Percentiles rank a stretch among this genome's conserved stretches.
These are phyloP conservation scores for Tetanocera ferruginea DNA, from an alignment of 2,888 invertebrate species.

Conservation along the genomic window DNA sequence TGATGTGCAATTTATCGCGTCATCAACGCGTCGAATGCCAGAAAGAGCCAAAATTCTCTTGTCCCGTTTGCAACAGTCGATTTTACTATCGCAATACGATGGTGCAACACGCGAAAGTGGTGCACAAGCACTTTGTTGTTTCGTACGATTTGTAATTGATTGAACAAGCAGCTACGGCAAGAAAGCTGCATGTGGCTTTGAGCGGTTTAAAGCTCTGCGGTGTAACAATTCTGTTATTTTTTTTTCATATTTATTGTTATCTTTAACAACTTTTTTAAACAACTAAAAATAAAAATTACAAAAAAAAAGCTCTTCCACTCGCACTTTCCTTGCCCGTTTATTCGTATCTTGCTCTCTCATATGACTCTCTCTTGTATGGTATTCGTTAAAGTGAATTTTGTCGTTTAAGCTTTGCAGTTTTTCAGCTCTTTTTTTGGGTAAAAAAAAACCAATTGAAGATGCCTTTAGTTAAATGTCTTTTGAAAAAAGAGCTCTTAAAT, in stretches of 20 bases:
- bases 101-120: slow-evolving; percentile 47
- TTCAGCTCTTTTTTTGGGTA: no score
- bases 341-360: no score
- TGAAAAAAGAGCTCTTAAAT: no score
- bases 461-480: no score
- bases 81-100: slow-evolving; percentile 58
- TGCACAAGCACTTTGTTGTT: slow-evolving; percentile 29
- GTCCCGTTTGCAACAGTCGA: slow-evolving; percentile 64
- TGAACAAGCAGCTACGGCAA: neutral
- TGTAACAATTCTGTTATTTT: neutral
- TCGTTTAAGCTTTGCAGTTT: no score
- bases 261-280: no score
- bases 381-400: no score
- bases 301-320: no score
- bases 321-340: no score
- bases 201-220: neutral
- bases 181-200: neutral
- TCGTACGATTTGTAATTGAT: neutral
- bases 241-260: neutral
- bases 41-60: slow-evolving; percentile 70
- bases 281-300: no score
- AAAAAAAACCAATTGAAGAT: no score
- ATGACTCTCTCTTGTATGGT: no score
- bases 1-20: slow-evolving; percentile 67
- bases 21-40: slow-evolving; percentile 71